Percentiles rank a stretch among this genome's conserved stretches.
Evolutionary conservation across 2,888 invertebrate genomes (phyloP).

Genomic region (Entomobrya multifasciata): DNA sequence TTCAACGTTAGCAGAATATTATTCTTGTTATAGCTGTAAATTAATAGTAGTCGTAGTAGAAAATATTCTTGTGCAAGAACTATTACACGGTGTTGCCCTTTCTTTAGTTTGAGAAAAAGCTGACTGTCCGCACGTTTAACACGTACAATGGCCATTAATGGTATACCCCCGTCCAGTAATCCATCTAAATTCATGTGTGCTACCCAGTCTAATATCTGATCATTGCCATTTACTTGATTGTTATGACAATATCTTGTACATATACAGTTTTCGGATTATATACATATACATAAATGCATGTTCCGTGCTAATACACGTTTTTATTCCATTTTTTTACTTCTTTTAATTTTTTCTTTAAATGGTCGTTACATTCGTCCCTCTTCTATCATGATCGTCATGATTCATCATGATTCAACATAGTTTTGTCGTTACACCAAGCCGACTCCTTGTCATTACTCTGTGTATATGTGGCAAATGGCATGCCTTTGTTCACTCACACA

Average conservation of each 20-base stretch:
- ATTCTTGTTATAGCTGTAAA: slow-evolving; percentile 15
- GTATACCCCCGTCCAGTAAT: slow-evolving; percentile 41
- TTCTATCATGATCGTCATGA: slow-evolving; percentile 29
- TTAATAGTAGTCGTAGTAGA: neutral
- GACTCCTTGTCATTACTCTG: neutral
- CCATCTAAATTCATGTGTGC: slow-evolving; percentile 49
- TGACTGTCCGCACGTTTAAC: slow-evolving; percentile 48
- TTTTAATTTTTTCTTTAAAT: slow-evolving; percentile 1
- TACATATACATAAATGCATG: no score
- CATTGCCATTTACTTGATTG: neutral
- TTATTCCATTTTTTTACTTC: neutral
- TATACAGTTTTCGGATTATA: no score
- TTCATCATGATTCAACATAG: slow-evolving; percentile 15
- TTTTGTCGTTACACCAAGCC: no score
- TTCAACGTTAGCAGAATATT: neutral
- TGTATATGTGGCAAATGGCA: slow-evolving; percentile 24
- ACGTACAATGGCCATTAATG: slow-evolving; percentile 49
- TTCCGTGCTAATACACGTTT: neutral
- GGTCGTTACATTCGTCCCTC: slow-evolving; percentile 28
- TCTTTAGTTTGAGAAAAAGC: neutral
- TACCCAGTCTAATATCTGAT: slow-evolving; percentile 21
- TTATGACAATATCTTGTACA: neutral
- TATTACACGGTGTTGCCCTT: neutral
- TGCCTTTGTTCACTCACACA: slow-evolving; percentile 52
- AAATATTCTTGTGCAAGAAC: neutral